These are phyloP conservation scores for Lepidurus apus DNA, from an alignment of 1,140 invertebrate genomes.

Conservation along the genomic window DNA sequence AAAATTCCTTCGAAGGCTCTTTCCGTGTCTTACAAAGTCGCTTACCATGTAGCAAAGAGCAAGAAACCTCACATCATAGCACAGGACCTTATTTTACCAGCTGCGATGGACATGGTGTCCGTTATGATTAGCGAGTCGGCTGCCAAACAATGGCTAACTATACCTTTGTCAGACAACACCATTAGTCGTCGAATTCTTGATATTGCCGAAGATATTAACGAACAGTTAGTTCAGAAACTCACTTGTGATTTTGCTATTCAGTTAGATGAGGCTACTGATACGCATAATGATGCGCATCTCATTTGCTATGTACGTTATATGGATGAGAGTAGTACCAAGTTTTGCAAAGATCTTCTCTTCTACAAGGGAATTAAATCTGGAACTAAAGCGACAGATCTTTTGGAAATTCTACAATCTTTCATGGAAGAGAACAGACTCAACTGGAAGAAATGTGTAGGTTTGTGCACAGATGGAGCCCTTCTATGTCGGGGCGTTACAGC, in stretches of 20 bases:
- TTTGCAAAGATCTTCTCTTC: conserved; percentile 30
- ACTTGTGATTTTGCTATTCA: conserved; percentile 30
- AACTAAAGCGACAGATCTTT: conserved; percentile 24
- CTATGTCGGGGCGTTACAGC: conserved; percentile 27
- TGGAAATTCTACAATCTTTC: conserved; percentile 23
- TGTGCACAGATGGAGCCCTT: conserved; percentile 33
- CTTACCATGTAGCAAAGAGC: not conserved
- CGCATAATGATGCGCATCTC: too few relatives aligned
- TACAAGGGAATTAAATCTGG: conserved; percentile 24
- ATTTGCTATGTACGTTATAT: not conserved
- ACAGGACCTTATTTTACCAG: not conserved
- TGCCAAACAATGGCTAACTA: conserved; percentile 25
- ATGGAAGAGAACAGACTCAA: conserved; percentile 26
- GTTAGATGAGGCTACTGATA: conserved; percentile 30
- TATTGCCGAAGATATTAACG: conserved; percentile 28
- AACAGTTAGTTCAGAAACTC: conserved; percentile 27
- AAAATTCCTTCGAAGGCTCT: not conserved
- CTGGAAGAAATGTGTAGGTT: conserved; percentile 25
- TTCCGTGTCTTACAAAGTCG: not conserved
- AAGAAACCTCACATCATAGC: not conserved
- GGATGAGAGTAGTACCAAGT: not conserved
- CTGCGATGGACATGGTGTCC: not conserved
- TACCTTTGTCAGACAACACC: conserved; percentile 29
- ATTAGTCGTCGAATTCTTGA: conserved; percentile 27
- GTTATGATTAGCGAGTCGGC: conserved; percentile 29